phyloP scores from a whole-genome alignment of 2,888 invertebrate genomes.

The Altica lythri region DNA sequence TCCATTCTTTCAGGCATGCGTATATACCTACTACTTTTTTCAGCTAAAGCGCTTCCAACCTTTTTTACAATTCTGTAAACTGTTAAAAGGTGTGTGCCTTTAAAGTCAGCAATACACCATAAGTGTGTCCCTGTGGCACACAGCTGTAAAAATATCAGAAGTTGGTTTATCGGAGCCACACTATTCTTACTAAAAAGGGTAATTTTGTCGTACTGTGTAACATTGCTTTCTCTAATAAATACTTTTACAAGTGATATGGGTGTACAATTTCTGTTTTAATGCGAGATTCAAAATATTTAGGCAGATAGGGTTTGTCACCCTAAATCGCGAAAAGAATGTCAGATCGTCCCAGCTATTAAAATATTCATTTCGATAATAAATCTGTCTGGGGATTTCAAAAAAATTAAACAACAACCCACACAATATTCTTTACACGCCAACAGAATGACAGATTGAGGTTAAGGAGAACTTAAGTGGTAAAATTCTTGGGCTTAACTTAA shows the following conservation, averaged over 20 bases:
- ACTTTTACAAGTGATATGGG: conserved; percentile 5
- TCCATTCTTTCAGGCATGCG: neutral
- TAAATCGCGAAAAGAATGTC: conserved; percentile 6
- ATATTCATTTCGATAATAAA: conserved; percentile 5
- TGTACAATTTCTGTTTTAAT: conserved; percentile 6
- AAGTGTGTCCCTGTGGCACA: neutral
- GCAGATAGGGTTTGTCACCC: neutral
- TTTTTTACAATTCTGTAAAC: neutral
- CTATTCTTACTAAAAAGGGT: no score
- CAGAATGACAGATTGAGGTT: conserved; percentile 3
- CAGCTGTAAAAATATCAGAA: neutral
- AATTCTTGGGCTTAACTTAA: neutral
- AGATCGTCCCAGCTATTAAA: conserved; percentile 6
- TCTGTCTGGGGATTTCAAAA: conserved; percentile 4
- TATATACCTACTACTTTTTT: neutral
- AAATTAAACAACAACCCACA: neutral
- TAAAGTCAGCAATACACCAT: neutral
- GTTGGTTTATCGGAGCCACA: neutral
- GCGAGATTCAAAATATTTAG: conserved; percentile 6
- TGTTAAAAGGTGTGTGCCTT: neutral
- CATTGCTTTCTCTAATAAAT: neutral
- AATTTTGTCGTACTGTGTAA: neutral
- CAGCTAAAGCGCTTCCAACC: neutral
- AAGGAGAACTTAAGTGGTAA: conserved; percentile 7
- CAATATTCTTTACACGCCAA: neutral